phyloP scores from a whole-genome alignment of 2,113 vertebrate genomes.

The Capricornis sumatraensis region DNA sequence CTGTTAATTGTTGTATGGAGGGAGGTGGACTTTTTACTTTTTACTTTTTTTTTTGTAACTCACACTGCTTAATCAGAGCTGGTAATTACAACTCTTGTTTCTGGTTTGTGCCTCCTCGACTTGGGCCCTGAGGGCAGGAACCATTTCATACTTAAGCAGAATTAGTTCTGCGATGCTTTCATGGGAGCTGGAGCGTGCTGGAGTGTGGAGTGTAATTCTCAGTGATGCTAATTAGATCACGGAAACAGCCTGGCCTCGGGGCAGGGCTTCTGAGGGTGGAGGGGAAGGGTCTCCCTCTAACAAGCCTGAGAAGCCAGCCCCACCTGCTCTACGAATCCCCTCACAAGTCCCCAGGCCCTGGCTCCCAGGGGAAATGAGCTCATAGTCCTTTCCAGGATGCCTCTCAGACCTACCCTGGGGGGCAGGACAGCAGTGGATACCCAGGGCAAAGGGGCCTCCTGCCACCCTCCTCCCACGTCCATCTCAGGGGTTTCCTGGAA shows the following conservation, averaged over 20 bases:
- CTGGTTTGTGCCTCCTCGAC: conserved; percentile 54
- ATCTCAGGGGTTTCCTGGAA: neutral
- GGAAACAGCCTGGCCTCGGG: neutral
- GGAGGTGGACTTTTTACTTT: neutral
- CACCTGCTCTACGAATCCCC: too few species aligned
- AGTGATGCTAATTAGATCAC: neutral
- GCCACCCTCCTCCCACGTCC: rapidly evolving
- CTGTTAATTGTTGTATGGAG: neutral
- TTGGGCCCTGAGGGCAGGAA: conserved; percentile 66
- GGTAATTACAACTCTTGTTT: conserved; percentile 70
- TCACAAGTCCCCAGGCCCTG: neutral
- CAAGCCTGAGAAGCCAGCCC: neutral
- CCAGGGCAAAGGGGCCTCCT: too few species aligned
- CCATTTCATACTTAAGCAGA: conserved; percentile 74
- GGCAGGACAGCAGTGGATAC: neutral
- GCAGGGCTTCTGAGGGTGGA: neutral
- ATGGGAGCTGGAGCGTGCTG: conserved; percentile 46
- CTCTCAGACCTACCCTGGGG: neutral
- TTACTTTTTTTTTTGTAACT: conserved; percentile 16
- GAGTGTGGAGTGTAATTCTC: neutral
- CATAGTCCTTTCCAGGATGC: neutral
- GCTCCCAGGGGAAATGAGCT: neutral
- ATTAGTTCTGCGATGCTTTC: conserved; percentile 58
- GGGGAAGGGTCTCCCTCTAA: neutral
- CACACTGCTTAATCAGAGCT: conserved; percentile 69